Percentiles rank a stretch among this genome's conserved stretches.
Conservation (phyloP, 2,888 invertebrate species). For the Bhutanitis thaidina region DNA sequence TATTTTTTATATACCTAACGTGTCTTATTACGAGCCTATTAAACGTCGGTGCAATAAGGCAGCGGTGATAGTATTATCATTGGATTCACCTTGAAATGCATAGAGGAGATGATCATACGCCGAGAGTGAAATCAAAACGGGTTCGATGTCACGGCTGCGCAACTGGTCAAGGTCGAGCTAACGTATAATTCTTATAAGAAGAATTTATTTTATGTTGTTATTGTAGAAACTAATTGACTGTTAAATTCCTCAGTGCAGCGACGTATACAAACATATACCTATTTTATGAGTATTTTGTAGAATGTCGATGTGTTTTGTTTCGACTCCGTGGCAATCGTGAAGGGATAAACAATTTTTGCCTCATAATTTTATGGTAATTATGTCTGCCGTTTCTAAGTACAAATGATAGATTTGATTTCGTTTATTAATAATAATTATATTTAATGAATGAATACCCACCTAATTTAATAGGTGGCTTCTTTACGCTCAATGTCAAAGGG, state of each 20-base stretch:
- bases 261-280: no score
- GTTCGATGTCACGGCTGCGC: slow-evolving; percentile 54
- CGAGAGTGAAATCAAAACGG: slow-evolving; percentile 42
- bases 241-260: no score
- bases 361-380: background rate
- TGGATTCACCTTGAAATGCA: slow-evolving; percentile 32
- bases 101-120: slow-evolving; percentile 34
- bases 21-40: background rate
- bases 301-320: background rate
- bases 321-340: background rate
- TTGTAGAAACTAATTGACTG: no score
- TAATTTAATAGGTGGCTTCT: no score
- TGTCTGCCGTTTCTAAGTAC: background rate
- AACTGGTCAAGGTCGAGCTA: slow-evolving; percentile 40
- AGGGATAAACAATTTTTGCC: background rate
- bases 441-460: no score
- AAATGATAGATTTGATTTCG: background rate
- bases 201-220: background rate
- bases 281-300: background rate
- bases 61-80: slow-evolving; percentile 20
- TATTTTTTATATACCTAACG: slow-evolving; percentile 14
- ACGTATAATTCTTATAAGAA: slow-evolving; percentile 23
- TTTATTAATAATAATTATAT: no score
- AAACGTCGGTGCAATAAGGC: background rate
- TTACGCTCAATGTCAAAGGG: no score